These are phyloP conservation scores for Mormyrus hasselquistii DNA, from an alignment of 2,797 vertebrate genomes.

Conservation along the genomic window DNA sequence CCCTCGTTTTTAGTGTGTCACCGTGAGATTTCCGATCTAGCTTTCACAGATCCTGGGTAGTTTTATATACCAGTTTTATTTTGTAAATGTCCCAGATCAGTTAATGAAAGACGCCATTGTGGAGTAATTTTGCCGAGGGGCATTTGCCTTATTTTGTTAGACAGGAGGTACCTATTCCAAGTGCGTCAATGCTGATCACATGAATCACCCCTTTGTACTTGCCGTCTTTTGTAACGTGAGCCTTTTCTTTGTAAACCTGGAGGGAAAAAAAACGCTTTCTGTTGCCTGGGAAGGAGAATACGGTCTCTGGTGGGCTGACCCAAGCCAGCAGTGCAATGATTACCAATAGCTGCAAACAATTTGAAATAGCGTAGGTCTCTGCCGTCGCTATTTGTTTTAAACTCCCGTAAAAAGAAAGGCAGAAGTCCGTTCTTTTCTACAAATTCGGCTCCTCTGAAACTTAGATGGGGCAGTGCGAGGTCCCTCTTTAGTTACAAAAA, in stretches of 20 bases:
- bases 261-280: background rate
- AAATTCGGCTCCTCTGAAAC: background rate
- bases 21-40: constrained; percentile 21
- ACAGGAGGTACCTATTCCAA: constrained; percentile 56
- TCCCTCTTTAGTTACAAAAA: background rate
- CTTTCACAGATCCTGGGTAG: constrained; percentile 30
- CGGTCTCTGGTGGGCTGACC: background rate
- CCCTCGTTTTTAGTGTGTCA: constrained; percentile 41
- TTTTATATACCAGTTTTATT: constrained; percentile 47
- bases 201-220: constrained; percentile 46
- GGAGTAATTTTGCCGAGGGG: constrained; percentile 62
- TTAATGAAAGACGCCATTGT: constrained; percentile 78
- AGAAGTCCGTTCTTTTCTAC: background rate
- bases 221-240: constrained; percentile 30
- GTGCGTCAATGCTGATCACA: constrained; percentile 50
- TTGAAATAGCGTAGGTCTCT: background rate
- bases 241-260: constrained; percentile 23
- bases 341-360: background rate
- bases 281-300: background rate
- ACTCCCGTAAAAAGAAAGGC: background rate
- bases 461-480: background rate
- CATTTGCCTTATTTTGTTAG: constrained; percentile 49
- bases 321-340: background rate
- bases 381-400: background rate
- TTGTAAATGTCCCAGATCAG: constrained; percentile 64